Evolutionary conservation across 2,797 vertebrate genomes (phyloP), one percentile per base, ranked within the genome.

Genomic region (Mus minutoides): DNA sequence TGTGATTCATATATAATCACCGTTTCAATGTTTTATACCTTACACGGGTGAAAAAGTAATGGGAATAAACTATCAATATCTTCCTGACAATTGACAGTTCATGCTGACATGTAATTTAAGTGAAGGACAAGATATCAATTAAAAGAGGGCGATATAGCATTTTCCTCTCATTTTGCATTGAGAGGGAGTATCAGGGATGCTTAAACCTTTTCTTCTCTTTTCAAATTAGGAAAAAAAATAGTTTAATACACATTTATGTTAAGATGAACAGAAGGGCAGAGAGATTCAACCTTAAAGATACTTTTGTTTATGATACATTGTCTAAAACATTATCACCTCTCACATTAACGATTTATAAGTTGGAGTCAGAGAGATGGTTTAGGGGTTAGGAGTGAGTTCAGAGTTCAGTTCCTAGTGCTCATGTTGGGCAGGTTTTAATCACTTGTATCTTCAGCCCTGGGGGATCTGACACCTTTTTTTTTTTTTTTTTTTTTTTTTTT

Each of bases 1-100:
- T 94, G 92, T 97, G 85, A 84, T 98, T 98, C 94, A 95, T 97
- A 95, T 97, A 97, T 98, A 98, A 98, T 98, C 98, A 97, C 97
- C 97, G 96, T 98, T 98, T 98, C 98, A 96, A 97, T 97, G 92
- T 98, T 98, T 98, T 97, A 98, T 98, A 98, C 96, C 92, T 98
- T 98, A 96, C 82, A 89, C 88, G 90, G 97, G 97, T 64, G 34
- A 56, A 98, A 96, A 97, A 82, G 97, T 96, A 97, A 97, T 94
- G 97, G 73, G 97, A 98, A 97, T 97, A 97, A 98, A 98, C 98
- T 97, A 97, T 98, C 98, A 98, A 98, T 98, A 98, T 97, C 98
- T 97, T 91, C 93, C 90, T 96, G 87, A 29, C 98, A 98, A 98
- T 97, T 98, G 98, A 97, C 97, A 97, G 97, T 92, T 98, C n/a